These are phyloP conservation scores for Musca domestica DNA, from an alignment of 1,140 invertebrate species.

Conservation along the genomic window DNA sequence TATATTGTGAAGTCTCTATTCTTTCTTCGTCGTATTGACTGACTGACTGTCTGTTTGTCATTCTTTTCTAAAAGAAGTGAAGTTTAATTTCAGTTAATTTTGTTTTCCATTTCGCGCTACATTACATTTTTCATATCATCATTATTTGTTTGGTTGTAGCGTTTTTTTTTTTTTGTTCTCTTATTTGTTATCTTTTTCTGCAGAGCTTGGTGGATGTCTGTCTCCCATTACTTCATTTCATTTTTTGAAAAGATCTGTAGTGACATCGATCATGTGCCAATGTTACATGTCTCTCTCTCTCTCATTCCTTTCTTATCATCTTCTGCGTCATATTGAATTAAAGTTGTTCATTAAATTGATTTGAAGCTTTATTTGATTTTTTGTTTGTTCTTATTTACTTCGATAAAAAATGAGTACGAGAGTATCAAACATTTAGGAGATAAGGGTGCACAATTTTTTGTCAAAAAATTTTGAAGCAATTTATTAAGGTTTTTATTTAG, in stretches of 20 bases:
- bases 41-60: not conserved
- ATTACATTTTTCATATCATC: not conserved
- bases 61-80: too few species aligned
- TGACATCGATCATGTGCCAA: too few species aligned
- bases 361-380: conserved; percentile 5
- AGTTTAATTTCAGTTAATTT: too few species aligned
- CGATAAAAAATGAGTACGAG: too few species aligned
- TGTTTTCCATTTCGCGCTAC: conserved; percentile 7
- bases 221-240: not conserved
- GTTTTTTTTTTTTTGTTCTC: not conserved
- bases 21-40: too few species aligned
- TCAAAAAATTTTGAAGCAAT: too few species aligned
- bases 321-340: conserved; percentile 4
- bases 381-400: too few species aligned
- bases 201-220: not conserved
- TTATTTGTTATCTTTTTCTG: conserved; percentile 3
- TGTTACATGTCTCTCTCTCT: too few species aligned
- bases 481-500: too few species aligned
- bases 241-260: not conserved
- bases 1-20: too few species aligned
- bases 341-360: conserved; percentile 14
- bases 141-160: not conserved
- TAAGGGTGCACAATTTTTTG: too few species aligned
- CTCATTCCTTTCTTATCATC: not conserved
- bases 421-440: too few species aligned